These are phyloP conservation scores for Tipula helvola DNA, from an alignment of 2,888 invertebrate species.

Conservation along the genomic window DNA sequence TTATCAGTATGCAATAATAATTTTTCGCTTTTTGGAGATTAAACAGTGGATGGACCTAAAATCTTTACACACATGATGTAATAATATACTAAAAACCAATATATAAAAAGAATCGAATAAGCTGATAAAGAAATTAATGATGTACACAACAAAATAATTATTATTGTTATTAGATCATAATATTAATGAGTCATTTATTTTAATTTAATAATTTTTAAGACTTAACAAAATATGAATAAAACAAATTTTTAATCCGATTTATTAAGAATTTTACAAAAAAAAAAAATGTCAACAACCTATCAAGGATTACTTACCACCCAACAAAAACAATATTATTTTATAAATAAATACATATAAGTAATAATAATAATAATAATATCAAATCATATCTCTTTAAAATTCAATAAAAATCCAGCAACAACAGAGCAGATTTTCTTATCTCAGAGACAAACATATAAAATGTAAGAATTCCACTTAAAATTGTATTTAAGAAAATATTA, in stretches of 20 bases:
- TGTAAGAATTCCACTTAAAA: background rate
- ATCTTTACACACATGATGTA: background rate
- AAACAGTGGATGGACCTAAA: too few relatives aligned
- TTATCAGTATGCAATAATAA: background rate
- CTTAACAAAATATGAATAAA: background rate
- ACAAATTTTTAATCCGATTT: background rate
- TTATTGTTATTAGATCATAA: background rate
- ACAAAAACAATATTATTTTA: background rate
- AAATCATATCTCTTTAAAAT: background rate
- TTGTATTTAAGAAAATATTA: constrained; percentile 4
- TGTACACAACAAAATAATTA: background rate
- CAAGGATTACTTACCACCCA: background rate
- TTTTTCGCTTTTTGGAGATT: background rate
- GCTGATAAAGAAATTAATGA: background rate
- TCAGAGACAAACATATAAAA: background rate
- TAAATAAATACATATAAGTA: background rate
- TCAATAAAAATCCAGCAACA: background rate
- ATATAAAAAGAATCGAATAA: too few relatives aligned
- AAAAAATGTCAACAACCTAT: background rate
- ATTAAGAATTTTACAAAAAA: background rate
- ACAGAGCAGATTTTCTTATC: background rate
- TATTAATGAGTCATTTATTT: background rate
- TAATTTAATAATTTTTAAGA: background rate
- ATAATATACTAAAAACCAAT: background rate
- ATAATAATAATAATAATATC: background rate